phyloP scores from a whole-genome alignment of 2,113 vertebrate genomes.

The Oriolus oriolus region DNA sequence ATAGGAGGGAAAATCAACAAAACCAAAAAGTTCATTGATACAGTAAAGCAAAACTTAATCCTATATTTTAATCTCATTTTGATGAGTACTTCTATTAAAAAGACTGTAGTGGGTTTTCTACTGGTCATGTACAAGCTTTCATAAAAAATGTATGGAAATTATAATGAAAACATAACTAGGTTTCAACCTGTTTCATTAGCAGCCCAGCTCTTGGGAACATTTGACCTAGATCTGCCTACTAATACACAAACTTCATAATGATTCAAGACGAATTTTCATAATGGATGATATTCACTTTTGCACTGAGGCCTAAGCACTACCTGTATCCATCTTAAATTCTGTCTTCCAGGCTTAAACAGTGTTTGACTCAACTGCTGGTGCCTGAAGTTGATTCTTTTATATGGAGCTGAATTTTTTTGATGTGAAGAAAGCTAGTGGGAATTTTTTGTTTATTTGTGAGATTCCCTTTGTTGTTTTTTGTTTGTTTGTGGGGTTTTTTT shows the following conservation, averaged over 20 bases:
- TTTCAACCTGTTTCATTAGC: conserved; percentile 36
- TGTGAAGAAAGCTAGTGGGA: neutral
- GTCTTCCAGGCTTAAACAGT: neutral
- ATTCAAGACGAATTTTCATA: conserved; percentile 16
- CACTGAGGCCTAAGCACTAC: neutral
- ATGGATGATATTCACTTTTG: neutral
- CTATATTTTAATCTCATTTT: neutral
- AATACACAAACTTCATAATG: neutral
- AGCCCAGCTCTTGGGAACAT: neutral
- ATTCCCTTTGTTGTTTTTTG: neutral
- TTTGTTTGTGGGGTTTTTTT: neutral
- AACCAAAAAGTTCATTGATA: neutral
- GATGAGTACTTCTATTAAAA: neutral
- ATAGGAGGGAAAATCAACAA: neutral
- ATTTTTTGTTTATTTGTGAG: neutral
- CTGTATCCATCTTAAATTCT: neutral
- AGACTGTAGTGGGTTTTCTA: neutral
- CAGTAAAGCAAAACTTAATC: neutral
- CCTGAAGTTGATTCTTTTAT: neutral
- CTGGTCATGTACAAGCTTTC: neutral
- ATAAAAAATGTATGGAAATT: conserved; percentile 24
- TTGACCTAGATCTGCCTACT: conserved; percentile 40
- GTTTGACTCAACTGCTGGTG: neutral
- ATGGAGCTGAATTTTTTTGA: neutral
- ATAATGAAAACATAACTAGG: neutral